Base-by-base conservation (phyloP, 2,797 vertebrate species). In the Sylvia borin region DNA sequence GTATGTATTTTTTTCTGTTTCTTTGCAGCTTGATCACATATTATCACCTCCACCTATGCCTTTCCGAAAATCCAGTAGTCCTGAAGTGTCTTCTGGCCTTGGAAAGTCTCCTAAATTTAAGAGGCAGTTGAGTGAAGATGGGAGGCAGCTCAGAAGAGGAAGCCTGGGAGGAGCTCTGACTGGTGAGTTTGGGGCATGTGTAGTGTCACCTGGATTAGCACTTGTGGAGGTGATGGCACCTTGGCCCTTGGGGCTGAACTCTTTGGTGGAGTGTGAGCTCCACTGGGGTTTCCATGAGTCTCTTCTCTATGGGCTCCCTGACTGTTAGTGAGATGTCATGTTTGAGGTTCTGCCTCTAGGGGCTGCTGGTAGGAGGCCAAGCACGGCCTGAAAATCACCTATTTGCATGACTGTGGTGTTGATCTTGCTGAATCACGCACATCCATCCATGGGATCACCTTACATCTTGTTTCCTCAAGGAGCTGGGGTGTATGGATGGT, bases 121-220 rank as follows among this genome's bases (percentile, higher is more conserved):
- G 92, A 98, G 97, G 11, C 98, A 99, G 64, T 98, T 99, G 79
- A 99, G 98, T 66, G 99, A 99, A 55, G 99, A 99, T 85, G 99
- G 98, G 17, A 98, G 96, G 85, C 96, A 98, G 54, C 85, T 99
- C 43, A 98, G 99, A 32, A 98, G 99, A 77, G 98, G 99, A 88
- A 99, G 99, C 79, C 98, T 99, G 2, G 99, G 99, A 22, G 99
- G 99, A 26, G 99, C 99, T 13, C 97, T 99, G 78, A 99, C 99
- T 74, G 99, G 99, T 99, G 97, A 97, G 98, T 96, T 10, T 10
- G 16, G n/a, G 16, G 2, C 24, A 18, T 27, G 11, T 25, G 17
- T 22, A 13, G 3, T 7, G 5, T 45, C 11, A 24, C 9, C 25
- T 55, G 71, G 60, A 57, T 27, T 45, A 62, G 36, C 43, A 32